Conservation (phyloP, 2,888 invertebrate genomes). For the Zele albiditarsus region DNA sequence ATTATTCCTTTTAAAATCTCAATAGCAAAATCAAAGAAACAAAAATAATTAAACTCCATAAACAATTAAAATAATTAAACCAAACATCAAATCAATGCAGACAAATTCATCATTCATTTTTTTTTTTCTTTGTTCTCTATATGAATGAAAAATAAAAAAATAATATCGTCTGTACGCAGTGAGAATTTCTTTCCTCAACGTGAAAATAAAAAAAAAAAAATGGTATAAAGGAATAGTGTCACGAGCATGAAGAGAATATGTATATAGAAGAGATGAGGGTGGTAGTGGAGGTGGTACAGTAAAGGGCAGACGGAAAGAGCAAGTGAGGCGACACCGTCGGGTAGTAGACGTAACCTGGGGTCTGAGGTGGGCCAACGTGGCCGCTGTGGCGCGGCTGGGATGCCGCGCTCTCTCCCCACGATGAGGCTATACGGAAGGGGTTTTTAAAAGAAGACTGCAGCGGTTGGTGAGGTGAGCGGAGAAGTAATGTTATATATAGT, state of each 20-base stretch:
- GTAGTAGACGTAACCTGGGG: slow-evolving; percentile 52
- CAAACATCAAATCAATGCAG: too few relatives aligned
- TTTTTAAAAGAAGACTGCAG: slow-evolving; percentile 50
- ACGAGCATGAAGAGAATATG: background rate
- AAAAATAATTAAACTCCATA: too few relatives aligned
- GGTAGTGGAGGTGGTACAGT: background rate
- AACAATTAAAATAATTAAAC: too few relatives aligned
- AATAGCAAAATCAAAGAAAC: too few relatives aligned
- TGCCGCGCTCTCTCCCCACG: slow-evolving; percentile 62
- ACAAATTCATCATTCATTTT: too few relatives aligned
- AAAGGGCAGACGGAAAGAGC: slow-evolving; percentile 14
- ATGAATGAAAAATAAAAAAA: too few relatives aligned
- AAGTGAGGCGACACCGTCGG: slow-evolving; percentile 35
- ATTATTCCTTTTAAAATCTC: too few relatives aligned
- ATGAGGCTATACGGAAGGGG: slow-evolving; percentile 61
- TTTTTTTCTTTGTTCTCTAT: too few relatives aligned
- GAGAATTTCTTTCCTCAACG: background rate
- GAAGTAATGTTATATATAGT: slow-evolving; percentile 36
- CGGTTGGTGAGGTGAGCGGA: slow-evolving; percentile 50
- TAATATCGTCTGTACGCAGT: background rate
- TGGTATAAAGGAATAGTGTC: background rate
- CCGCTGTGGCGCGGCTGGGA: slow-evolving; percentile 69
- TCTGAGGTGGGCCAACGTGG: slow-evolving; percentile 72
- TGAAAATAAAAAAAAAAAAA: slow-evolving; percentile 1
- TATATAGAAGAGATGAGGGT: background rate